These are phyloP conservation scores for Oopsacas minuta DNA, from an alignment of 37 sponge, comb jelly and placozoan genomes.

Conservation along the genomic window DNA sequence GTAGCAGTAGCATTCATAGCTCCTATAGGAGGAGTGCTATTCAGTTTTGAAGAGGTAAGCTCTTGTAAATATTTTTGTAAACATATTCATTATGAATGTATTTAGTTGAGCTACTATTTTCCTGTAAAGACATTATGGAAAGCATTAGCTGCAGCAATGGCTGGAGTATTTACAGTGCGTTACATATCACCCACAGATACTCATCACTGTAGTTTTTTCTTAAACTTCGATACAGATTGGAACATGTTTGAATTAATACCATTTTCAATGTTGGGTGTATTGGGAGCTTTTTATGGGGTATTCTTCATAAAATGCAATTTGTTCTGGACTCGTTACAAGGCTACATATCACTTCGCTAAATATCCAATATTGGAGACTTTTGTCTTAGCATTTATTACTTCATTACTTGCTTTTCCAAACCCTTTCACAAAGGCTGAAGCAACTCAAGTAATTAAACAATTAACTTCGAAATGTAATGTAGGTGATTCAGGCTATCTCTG, in stretches of 20 bases:
- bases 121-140: conserved; percentile 97
- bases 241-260: conserved; percentile 88
- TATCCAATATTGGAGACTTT: conserved; percentile 35
- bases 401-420: conserved; percentile 67
- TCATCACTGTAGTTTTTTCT: conserved; percentile 70
- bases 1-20: conserved; percentile 98
- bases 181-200: conserved; percentile 83
- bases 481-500: neutral
- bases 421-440: conserved; percentile 63
- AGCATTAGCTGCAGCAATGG: conserved; percentile 92
- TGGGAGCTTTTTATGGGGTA: conserved; percentile 87
- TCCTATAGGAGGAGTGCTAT: conserved; percentile 94
- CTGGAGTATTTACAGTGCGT: conserved; percentile 76
- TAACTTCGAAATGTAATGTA: conserved; percentile 36
- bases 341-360: conserved; percentile 21
- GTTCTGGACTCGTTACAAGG: conserved; percentile 63
- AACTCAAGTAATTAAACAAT: conserved; percentile 53
- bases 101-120: conserved; percentile 86
- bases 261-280: conserved; percentile 65
- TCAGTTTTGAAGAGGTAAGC: conserved; percentile 88
- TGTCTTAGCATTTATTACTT: conserved; percentile 63
- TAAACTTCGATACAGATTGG: conserved; percentile 80
- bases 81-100: neutral
- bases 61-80: neutral
- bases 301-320: conserved; percentile 83